Base-by-base conservation (phyloP, 2,888 invertebrate genomes). In the Adelognathus sp. region DNA sequence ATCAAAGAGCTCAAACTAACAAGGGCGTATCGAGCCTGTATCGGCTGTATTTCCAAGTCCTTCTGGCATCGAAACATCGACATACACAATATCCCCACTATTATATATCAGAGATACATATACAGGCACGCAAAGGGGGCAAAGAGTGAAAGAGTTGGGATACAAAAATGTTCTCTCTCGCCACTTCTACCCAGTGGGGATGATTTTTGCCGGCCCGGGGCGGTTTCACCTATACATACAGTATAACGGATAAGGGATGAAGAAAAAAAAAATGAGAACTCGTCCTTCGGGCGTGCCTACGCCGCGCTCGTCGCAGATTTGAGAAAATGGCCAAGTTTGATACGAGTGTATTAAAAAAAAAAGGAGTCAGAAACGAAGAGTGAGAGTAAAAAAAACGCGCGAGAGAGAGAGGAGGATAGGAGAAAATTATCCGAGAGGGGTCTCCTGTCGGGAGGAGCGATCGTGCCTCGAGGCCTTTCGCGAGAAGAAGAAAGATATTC, bases 321-420 rank as follows among this genome's bases (percentile, higher is more conserved):
- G 33, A 60, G 73, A 76, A 79, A 79, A 81, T 76, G 74, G 70
- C 41, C 60, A 44, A 73, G 46, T 67, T 73, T 73, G 77, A 77
- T 70, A 70, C 52, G 69, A 64, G 73, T 70, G 73, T 64, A 74
- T 73, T 60, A 60, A 74, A 60, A 69, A 58, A 69, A 50, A 52
- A 66, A 79, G 33, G 24, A 64, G 54, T 39, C 33, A 9, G 50
- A 31, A 52, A 52, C 4, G 9, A 33, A 52, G 16, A 46, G 58
- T 44, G 9, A 41, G 24, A 18, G 56, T n/a, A 31, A 39, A 69
- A 50, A 56, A 73, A 54, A 3, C 7, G 36, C 9, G 36, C 11
- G 50, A 52, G 24, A 50, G 36, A 36, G 36, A n/a, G 50, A 52
- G 24, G 41, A 11, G 29, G 66, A 54, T 33, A 39, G 64, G 56